Evolutionary conservation across 2,797 vertebrate species (phyloP), one percentile per base, ranked within the genome.

Genomic region (Eulemur mongoz): DNA sequence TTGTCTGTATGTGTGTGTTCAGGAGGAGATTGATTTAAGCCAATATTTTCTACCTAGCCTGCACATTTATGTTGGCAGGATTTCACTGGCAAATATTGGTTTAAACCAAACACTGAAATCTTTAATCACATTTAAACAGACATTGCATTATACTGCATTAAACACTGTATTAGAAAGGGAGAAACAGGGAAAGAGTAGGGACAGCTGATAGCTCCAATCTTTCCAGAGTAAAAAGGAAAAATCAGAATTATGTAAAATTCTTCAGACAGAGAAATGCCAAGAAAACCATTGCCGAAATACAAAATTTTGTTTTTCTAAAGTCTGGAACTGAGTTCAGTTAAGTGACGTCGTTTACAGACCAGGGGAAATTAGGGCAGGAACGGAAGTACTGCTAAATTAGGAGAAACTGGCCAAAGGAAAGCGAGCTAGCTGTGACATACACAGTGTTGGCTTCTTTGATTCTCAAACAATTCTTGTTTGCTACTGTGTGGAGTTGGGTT

Each of bases 71-170:
- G 72, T 97, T 98, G 98, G 98, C 97, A 22, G 78, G 59, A 72
- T 96, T 97, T 97, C 92, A 73, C 94, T 89, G 72, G 97, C 97
- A 98, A 98, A 98, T 97, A 98, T 97, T 98, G 95, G 96, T 96
- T 97, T 98, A 92, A 97, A 95, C 80, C 84, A 98, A 97, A 98
- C 96, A 98, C 91, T 97, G 96, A 95, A 92, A 98, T 98, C 95
- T 94, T 98, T 95, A 98, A 97, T 98, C 97, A 87, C 93, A 32
- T 96, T 96, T 94, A 89, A 97, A 98, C 97, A 98, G 96, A 94
- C 94, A 57, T 78, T 61, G 50, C 94, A 82, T 96, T 98, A 91
- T 98, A 78, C 94, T 76, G 40, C 9, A 5, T 57, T 45, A 81
- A 79, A 89, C 83, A 54, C 75, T 65, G 25, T 23, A 20, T 45